Conservation (phyloP, 2,797 vertebrate genomes). For the Myotis daubentonii region DNA sequence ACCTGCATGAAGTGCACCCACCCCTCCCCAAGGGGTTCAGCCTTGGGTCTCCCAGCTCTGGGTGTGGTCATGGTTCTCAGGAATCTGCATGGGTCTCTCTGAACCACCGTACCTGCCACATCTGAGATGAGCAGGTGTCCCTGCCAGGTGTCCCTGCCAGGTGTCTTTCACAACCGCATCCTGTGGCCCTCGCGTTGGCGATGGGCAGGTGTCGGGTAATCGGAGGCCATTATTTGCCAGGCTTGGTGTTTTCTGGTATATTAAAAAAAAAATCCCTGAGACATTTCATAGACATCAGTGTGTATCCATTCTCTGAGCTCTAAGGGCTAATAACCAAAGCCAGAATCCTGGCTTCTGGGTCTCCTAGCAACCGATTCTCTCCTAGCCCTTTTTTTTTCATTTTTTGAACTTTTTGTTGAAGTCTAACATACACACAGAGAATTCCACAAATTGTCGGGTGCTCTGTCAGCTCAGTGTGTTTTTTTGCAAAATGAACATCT, state of each 20-base stretch:
- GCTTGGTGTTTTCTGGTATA: not conserved
- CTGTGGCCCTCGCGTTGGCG: fast-evolving
- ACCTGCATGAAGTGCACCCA: not conserved
- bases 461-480: not conserved
- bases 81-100: not conserved
- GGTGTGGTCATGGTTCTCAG: not conserved
- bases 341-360: slow-evolving; percentile 53
- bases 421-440: slow-evolving; percentile 24
- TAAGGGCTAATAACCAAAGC: slow-evolving; percentile 33
- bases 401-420: slow-evolving; percentile 58
- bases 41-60: not conserved
- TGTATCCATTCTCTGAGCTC: not conserved
- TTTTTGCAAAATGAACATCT: not conserved
- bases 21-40: not conserved
- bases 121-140: not conserved
- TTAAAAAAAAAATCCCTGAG: not conserved
- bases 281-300: not conserved
- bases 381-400: not conserved
- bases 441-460: not conserved
- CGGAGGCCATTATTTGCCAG: not conserved
- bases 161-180: not conserved
- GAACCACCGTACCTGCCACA: fast-evolving
- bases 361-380: slow-evolving; percentile 71
- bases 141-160: not conserved
- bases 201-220: not conserved